phyloP scores from a whole-genome alignment of 2,888 invertebrate species.

The Microplitis manilae region DNA sequence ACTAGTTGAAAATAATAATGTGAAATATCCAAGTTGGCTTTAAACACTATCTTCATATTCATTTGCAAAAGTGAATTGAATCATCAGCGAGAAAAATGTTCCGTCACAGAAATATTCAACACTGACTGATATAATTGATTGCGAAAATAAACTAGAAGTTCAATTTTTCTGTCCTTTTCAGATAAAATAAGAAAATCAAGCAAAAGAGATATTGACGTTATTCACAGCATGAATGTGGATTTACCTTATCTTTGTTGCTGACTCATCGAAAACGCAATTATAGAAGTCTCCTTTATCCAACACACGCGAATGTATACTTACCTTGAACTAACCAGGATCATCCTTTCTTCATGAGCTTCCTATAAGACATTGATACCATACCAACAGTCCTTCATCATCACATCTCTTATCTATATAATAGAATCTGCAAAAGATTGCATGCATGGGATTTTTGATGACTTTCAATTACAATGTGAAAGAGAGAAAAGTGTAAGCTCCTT shows the following conservation, averaged over 20 bases:
- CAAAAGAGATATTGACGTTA: constrained; percentile 58
- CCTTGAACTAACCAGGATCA: constrained; percentile 26
- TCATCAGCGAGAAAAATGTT: constrained; percentile 19
- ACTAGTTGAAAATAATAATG: neutral
- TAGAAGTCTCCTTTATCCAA: constrained; percentile 57
- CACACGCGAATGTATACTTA: constrained; percentile 53
- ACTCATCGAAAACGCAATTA: constrained; percentile 59
- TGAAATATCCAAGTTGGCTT: neutral
- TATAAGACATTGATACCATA: neutral
- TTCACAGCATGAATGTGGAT: constrained; percentile 53
- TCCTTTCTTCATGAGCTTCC: constrained; percentile 10
- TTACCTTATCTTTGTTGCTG: constrained; percentile 54
- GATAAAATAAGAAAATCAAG: constrained; percentile 21
- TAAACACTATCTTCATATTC: neutral
- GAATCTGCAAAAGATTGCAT: neutral
- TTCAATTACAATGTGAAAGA: neutral
- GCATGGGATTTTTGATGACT: neutral
- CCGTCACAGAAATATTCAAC: constrained; percentile 5
- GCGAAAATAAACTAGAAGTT: constrained; percentile 8
- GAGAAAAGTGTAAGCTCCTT: neutral
- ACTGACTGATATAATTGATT: constrained; percentile 19
- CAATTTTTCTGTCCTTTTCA: constrained; percentile 51
- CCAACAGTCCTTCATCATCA: constrained; percentile 7
- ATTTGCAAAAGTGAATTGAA: neutral
- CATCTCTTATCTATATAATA: neutral